Conservation (phyloP, 64 coral and sea anemone species). For the Porites lutea region DNA sequence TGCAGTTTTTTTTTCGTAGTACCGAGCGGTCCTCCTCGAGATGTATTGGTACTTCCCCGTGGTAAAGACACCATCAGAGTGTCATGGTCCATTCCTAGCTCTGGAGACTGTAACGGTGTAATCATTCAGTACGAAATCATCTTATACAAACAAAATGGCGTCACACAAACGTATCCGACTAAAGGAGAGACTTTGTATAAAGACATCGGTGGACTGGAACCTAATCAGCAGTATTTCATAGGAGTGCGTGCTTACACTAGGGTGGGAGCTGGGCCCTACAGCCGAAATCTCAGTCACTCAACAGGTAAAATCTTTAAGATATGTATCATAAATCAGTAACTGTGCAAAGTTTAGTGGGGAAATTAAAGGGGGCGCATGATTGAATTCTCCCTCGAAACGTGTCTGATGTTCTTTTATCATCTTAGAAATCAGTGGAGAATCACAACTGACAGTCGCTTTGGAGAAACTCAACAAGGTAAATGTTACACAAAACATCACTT, state of each 20-base stretch:
- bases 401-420: background rate
- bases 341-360: no score
- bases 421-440: background rate
- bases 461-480: conserved; percentile 64
- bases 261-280: conserved; percentile 57
- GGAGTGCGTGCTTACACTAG: conserved; percentile 56
- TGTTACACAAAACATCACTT: no score
- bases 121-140: conserved; percentile 61
- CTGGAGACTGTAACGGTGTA: conserved; percentile 43
- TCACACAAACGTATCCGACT: background rate
- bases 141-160: conserved; percentile 14
- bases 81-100: conserved; percentile 63
- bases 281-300: conserved; percentile 24
- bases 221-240: conserved; percentile 31
- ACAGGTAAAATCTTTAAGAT: background rate
- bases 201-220: conserved; percentile 46
- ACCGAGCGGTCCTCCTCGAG: conserved; percentile 70
- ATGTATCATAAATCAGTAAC: no score
- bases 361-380: no score
- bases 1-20: background rate
- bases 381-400: no score
- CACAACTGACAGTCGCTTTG: conserved; percentile 49
- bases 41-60: conserved; percentile 58
- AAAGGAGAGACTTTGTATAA: conserved; percentile 41
- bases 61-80: conserved; percentile 36